Evolutionary conservation across 2,888 invertebrate genomes (phyloP).

Genomic region (Hecatera dysodea): DNA sequence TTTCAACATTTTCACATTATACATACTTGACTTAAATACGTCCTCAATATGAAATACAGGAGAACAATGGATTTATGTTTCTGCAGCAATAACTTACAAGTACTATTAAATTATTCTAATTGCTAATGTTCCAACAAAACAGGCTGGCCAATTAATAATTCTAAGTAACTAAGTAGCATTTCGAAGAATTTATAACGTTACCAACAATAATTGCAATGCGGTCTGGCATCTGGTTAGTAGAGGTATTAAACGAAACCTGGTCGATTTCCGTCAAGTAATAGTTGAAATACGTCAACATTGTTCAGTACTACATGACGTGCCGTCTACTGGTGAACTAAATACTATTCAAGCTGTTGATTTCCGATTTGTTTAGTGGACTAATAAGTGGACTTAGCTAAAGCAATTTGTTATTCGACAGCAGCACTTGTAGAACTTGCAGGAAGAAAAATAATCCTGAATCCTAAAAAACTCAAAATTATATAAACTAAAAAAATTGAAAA

Average conservation of each 20-base stretch:
- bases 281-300: slow-evolving; percentile 60
- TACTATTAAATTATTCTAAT: slow-evolving; percentile 44
- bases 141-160: slow-evolving; percentile 55
- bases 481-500: too few relatives aligned
- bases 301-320: slow-evolving; percentile 63
- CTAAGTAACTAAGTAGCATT: slow-evolving; percentile 47
- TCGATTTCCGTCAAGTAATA: slow-evolving; percentile 68
- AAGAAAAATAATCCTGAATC: slow-evolving; percentile 40
- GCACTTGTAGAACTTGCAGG: slow-evolving; percentile 11
- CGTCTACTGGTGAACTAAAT: slow-evolving; percentile 68
- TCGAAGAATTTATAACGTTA: slow-evolving; percentile 46
- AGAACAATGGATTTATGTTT: slow-evolving; percentile 13
- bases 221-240: slow-evolving; percentile 72
- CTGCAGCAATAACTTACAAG: slow-evolving; percentile 18
- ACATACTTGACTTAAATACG: neutral
- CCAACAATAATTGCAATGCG: slow-evolving; percentile 69
- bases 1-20: neutral
- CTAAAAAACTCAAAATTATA: too few relatives aligned
- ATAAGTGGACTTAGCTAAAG: slow-evolving; percentile 48
- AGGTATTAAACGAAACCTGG: slow-evolving; percentile 63
- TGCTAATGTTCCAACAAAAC: slow-evolving; percentile 34
- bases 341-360: slow-evolving; percentile 65
- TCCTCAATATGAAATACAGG: neutral
- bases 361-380: slow-evolving; percentile 62
- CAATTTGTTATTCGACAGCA: slow-evolving; percentile 47